phyloP scores from a whole-genome alignment of 2,113 vertebrate genomes.

The Oenanthe oenanthe region DNA sequence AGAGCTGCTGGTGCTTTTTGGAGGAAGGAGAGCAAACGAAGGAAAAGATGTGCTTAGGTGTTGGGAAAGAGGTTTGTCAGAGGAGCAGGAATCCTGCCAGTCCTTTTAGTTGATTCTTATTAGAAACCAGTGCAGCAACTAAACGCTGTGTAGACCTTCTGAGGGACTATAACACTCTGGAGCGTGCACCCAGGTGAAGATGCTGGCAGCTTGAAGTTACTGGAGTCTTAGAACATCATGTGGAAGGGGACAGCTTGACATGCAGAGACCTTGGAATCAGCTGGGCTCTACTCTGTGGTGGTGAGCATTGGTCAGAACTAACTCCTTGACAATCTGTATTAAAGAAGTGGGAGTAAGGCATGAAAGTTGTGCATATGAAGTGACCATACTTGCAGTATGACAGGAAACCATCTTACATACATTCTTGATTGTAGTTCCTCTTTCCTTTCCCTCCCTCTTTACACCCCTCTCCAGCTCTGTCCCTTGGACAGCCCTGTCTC shows the following conservation, averaged over 20 bases:
- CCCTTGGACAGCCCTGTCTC: background rate
- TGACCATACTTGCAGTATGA: background rate
- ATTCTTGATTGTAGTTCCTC: background rate
- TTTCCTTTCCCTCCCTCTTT: background rate
- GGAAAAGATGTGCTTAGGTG: background rate
- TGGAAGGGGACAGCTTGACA: background rate
- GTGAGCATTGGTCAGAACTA: background rate
- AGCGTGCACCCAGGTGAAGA: background rate
- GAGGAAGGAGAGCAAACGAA: background rate
- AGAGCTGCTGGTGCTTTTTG: background rate
- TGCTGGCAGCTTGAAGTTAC: background rate
- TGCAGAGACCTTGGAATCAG: background rate
- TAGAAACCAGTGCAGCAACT: background rate
- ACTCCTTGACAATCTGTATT: background rate
- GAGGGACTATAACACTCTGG: background rate
- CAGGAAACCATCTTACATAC: background rate
- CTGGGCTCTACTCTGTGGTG: background rate
- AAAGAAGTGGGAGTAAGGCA: background rate
- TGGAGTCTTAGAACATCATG: background rate
- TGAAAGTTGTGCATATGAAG: rapidly evolving
- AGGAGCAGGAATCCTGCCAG: background rate
- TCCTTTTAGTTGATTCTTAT: background rate
- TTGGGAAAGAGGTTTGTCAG: background rate
- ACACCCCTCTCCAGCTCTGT: background rate
- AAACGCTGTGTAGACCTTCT: background rate